Conservation (phyloP, 2,888 invertebrate genomes). For the Heliconius ethilla region DNA sequence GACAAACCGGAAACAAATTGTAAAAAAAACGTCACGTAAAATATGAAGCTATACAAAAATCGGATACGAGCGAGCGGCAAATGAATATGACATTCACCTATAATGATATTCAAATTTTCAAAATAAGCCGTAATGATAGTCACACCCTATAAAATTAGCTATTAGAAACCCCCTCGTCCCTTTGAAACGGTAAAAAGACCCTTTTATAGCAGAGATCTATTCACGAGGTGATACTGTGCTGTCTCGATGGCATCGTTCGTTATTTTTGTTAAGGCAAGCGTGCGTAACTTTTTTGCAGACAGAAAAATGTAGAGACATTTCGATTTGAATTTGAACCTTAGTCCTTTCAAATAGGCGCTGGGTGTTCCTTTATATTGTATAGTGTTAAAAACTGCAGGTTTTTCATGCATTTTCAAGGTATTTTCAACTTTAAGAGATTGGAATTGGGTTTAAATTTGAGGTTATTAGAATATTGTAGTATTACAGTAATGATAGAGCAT, state of each 20-base stretch:
- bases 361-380: constrained; percentile 14
- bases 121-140: constrained; percentile 41
- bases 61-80: constrained; percentile 21
- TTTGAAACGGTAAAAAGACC: constrained; percentile 70
- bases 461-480: constrained; percentile 35
- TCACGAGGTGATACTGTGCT: constrained; percentile 69
- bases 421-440: constrained; percentile 8
- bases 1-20: neutral
- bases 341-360: constrained; percentile 28
- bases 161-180: constrained; percentile 52
- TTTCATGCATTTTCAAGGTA: neutral
- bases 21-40: neutral
- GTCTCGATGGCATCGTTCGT: constrained; percentile 71
- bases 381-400: constrained; percentile 45
- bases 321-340: constrained; percentile 46
- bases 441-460: constrained; percentile 17
- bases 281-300: constrained; percentile 57
- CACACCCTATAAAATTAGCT: constrained; percentile 46
- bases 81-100: constrained; percentile 25
- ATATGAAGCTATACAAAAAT: neutral
- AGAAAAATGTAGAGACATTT: constrained; percentile 25
- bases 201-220: constrained; percentile 74
- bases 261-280: constrained; percentile 82
- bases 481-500: constrained; percentile 43
- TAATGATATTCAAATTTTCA: constrained; percentile 30